Evolutionary conservation across 2,797 vertebrate genomes (phyloP).

Genomic region (Pempheris klunzingeri): DNA sequence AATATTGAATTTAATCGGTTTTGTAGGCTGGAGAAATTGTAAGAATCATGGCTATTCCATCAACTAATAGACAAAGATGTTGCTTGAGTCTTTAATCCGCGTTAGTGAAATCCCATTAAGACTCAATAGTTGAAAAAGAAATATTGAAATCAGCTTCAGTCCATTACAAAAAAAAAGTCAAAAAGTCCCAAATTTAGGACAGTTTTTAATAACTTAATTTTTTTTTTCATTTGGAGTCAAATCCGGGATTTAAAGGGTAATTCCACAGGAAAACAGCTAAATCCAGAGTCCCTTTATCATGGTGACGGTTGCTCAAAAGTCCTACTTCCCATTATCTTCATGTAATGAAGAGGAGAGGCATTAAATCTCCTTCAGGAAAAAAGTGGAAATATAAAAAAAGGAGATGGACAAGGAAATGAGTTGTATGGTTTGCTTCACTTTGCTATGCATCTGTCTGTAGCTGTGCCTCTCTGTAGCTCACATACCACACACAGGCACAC

Average conservation of each 20-base stretch:
- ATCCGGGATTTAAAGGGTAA: slow-evolving; percentile 83
- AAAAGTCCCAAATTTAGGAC: slow-evolving; percentile 67
- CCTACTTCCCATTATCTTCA: slow-evolving; percentile 78
- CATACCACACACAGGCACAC: slow-evolving; percentile 39
- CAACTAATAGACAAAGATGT: slow-evolving; percentile 74
- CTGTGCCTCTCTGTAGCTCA: slow-evolving; percentile 56
- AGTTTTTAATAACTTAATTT: slow-evolving; percentile 63
- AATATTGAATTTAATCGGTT: slow-evolving; percentile 57
- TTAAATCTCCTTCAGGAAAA: slow-evolving; percentile 73
- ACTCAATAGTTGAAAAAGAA: slow-evolving; percentile 77
- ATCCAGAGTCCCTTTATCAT: slow-evolving; percentile 78
- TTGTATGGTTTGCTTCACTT: slow-evolving; percentile 69
- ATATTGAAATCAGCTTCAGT: slow-evolving; percentile 80
- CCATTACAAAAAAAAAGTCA: slow-evolving; percentile 70
- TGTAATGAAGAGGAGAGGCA: slow-evolving; percentile 66
- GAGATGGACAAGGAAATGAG: slow-evolving; percentile 71
- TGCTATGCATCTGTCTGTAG: slow-evolving; percentile 66
- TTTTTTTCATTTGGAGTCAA: slow-evolving; percentile 69
- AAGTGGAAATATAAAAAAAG: slow-evolving; percentile 65
- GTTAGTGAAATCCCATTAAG: slow-evolving; percentile 83
- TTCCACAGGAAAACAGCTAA: slow-evolving; percentile 82
- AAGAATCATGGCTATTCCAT: slow-evolving; percentile 65
- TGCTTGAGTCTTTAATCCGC: slow-evolving; percentile 81
- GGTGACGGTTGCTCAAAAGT: slow-evolving; percentile 68
- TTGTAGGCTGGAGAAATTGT: slow-evolving; percentile 68